Percentiles rank a stretch among this genome's conserved stretches.
Evolutionary conservation across 2,113 vertebrate genomes (phyloP).

Genomic region (Stigmatopora argus): DNA sequence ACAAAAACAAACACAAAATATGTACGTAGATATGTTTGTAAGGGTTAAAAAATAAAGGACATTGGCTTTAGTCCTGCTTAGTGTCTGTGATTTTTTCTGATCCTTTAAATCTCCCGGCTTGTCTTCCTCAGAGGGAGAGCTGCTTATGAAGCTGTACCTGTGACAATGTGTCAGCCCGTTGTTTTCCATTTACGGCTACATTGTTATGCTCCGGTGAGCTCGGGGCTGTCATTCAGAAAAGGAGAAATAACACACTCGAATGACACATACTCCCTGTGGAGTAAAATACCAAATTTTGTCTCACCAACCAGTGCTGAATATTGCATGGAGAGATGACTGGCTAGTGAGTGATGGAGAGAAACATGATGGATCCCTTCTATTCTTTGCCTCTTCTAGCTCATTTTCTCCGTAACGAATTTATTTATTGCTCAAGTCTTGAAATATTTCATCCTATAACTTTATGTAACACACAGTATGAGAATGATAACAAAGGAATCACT

Average conservation of each 20-base stretch:
- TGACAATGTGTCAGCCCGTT: slow-evolving; percentile 54
- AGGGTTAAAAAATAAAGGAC: background rate
- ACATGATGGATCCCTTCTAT: slow-evolving; percentile 17
- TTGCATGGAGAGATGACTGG: slow-evolving; percentile 44
- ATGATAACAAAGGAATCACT: background rate
- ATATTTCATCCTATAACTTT: background rate
- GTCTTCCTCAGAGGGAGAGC: slow-evolving; percentile 22
- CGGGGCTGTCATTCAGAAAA: slow-evolving; percentile 50
- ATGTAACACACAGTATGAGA: slow-evolving; percentile 1
- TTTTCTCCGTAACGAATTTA: slow-evolving; percentile 13
- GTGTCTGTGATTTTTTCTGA: slow-evolving; percentile 2
- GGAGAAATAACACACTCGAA: slow-evolving; percentile 36
- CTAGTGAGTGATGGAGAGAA: slow-evolving; percentile 28
- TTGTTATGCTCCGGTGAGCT: slow-evolving; percentile 46
- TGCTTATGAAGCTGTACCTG: slow-evolving; percentile 49
- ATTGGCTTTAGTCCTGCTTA: slow-evolving; percentile 7
- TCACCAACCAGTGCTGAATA: slow-evolving; percentile 43
- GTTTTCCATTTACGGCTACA: slow-evolving; percentile 53
- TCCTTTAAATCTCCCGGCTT: slow-evolving; percentile 14
- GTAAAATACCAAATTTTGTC: slow-evolving; percentile 51
- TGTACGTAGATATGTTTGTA: background rate
- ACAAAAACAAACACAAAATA: slow-evolving; percentile 24
- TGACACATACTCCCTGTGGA: slow-evolving; percentile 54
- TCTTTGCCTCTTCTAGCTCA: slow-evolving; percentile 13
- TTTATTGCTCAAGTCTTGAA: slow-evolving; percentile 14